phyloP scores from a whole-genome alignment of 2,113 vertebrate genomes.

The Jaculus jaculus region DNA sequence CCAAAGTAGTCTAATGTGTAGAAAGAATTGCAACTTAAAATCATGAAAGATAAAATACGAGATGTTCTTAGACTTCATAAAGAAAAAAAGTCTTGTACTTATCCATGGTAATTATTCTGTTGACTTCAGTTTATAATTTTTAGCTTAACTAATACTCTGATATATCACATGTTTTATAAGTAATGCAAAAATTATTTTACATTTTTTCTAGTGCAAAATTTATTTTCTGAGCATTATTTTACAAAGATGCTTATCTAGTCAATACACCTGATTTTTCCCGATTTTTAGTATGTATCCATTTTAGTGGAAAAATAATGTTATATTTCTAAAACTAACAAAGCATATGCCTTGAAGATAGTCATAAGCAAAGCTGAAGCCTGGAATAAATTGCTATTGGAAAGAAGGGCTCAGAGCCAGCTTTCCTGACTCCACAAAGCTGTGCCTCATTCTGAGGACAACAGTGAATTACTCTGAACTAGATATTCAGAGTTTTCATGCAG shows the following conservation, averaged over 20 bases:
- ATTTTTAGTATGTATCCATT: neutral
- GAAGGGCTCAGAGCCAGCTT: neutral
- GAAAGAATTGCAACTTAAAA: neutral
- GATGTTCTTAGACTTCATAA: neutral
- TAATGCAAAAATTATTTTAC: neutral
- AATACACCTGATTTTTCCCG: neutral
- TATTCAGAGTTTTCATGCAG: neutral
- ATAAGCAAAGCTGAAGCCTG: neutral
- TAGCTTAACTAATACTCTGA: neutral
- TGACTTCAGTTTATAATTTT: neutral
- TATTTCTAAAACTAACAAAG: conserved; percentile 31
- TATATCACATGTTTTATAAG: accelerated
- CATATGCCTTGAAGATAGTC: neutral
- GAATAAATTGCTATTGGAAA: neutral
- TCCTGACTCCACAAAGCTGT: neutral
- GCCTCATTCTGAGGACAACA: neutral
- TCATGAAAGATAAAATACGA: neutral
- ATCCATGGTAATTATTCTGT: neutral
- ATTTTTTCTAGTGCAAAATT: neutral
- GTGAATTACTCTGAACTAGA: neutral
- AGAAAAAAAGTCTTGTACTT: neutral
- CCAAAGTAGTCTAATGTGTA: neutral
- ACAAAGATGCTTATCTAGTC: neutral
- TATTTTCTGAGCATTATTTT: neutral
- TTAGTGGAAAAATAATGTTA: neutral